A percentile compares a stretch with the other conserved stretches of the same genome.
phyloP scores from a whole-genome alignment of 2,113 vertebrate genomes.

The Bambusicola thoracicus region DNA sequence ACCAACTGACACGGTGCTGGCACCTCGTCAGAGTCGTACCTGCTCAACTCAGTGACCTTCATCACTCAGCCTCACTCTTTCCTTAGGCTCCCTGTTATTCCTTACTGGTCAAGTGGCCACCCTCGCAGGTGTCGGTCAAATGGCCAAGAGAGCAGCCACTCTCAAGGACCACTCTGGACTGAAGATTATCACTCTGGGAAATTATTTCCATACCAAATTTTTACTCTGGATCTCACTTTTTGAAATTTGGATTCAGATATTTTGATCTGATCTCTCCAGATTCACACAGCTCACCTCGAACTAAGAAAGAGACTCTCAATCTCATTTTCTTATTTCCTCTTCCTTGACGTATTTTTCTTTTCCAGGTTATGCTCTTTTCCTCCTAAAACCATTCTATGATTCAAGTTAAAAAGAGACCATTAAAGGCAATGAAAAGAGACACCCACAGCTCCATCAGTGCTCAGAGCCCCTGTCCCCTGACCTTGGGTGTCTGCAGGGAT shows the following conservation, averaged over 20 bases:
- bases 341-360: neutral
- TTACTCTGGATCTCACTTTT: neutral
- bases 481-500: too few species aligned
- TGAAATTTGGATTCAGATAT: neutral
- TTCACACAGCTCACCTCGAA: neutral
- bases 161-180: neutral
- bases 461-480: too few species aligned
- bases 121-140: neutral
- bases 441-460: too few species aligned
- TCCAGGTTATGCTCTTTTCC: neutral
- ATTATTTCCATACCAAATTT: neutral
- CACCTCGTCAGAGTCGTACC: rapidly evolving
- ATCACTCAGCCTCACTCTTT: neutral
- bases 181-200: neutral
- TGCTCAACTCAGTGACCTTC: neutral
- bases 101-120: neutral
- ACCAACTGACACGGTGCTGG: rapidly evolving
- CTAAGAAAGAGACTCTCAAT: neutral
- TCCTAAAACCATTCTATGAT: too few species aligned
- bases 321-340: neutral
- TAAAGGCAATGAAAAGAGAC: too few species aligned
- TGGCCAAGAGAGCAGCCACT: rapidly evolving
- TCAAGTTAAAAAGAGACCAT: too few species aligned
- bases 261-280: neutral
- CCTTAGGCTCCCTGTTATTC: neutral